phyloP scores from a whole-genome alignment of 2,888 invertebrate genomes.

The Pristionchus maxplancki region DNA sequence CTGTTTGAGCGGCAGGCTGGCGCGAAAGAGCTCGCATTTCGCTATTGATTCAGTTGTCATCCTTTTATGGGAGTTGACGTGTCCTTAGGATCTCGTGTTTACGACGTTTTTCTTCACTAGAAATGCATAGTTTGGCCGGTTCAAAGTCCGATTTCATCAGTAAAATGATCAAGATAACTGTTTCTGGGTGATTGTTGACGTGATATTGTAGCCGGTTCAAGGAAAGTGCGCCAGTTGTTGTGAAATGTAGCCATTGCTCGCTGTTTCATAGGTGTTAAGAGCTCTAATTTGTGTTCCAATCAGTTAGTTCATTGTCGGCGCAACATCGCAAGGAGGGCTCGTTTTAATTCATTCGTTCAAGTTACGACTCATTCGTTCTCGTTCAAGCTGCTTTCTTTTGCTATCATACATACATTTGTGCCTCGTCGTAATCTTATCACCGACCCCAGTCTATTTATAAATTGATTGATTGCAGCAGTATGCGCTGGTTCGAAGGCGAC shows the following conservation, averaged over 20 bases:
- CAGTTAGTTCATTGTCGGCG: too few relatives aligned
- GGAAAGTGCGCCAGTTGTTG: background rate
- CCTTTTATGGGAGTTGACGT: constrained; percentile 10
- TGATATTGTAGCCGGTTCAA: background rate
- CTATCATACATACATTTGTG: too few relatives aligned
- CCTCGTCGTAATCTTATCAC: too few relatives aligned
- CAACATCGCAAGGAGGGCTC: too few relatives aligned
- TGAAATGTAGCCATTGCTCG: background rate
- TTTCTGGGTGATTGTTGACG: background rate
- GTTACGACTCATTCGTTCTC: too few relatives aligned
- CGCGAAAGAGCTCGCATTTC: background rate
- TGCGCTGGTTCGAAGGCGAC: constrained; percentile 65
- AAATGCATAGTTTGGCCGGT: background rate
- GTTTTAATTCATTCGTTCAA: too few relatives aligned
- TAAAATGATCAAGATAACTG: background rate
- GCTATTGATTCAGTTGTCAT: background rate
- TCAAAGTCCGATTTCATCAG: background rate
- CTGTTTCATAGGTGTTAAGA: background rate
- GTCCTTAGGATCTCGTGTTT: background rate
- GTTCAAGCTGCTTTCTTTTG: too few relatives aligned
- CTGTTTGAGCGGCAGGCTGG: background rate
- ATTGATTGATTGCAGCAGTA: too few relatives aligned
- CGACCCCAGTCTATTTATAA: too few relatives aligned
- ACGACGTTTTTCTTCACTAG: background rate
- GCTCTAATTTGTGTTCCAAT: too few relatives aligned